Evolutionary conservation across 2,113 vertebrate species (phyloP).

Genomic region (Promerops cafer): DNA sequence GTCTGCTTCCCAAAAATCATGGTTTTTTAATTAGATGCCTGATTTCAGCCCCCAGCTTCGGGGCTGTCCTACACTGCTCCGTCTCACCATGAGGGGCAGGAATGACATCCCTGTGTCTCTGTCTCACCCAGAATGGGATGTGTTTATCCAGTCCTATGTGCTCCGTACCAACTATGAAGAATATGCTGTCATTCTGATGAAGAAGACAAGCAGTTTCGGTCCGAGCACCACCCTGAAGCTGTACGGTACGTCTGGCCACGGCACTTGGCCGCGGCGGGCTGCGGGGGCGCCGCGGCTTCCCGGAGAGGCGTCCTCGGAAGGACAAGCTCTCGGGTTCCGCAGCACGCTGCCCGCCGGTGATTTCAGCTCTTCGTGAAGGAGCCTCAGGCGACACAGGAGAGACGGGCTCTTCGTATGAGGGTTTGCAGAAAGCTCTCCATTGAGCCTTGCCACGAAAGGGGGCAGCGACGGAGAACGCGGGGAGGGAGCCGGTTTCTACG

Average conservation of each 20-base stretch:
- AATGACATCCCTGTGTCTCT: not conserved
- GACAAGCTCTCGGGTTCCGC: no score
- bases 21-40: not conserved
- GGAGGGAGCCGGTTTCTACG: no score
- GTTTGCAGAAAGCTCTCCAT: no score
- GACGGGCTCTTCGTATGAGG: no score
- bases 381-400: no score
- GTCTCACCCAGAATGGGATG: slow-evolving; percentile 70
- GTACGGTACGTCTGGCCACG: slow-evolving; percentile 69
- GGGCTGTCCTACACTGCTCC: not conserved
- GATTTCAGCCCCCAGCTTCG: not conserved
- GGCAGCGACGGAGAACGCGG: no score
- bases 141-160: slow-evolving; percentile 77
- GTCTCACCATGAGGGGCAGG: not conserved
- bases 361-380: no score
- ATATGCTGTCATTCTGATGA: slow-evolving; percentile 80
- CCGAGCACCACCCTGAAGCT: slow-evolving; percentile 74
- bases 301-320: no score
- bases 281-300: no score
- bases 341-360: no score
- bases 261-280: no score
- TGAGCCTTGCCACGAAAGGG: no score
- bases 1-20: not conserved
- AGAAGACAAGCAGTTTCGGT: slow-evolving; percentile 67
- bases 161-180: slow-evolving; percentile 88